Evolutionary conservation across 2,888 invertebrate genomes (phyloP), one percentile per base, ranked within the genome.

Genomic region (Eupithecia vulgata): DNA sequence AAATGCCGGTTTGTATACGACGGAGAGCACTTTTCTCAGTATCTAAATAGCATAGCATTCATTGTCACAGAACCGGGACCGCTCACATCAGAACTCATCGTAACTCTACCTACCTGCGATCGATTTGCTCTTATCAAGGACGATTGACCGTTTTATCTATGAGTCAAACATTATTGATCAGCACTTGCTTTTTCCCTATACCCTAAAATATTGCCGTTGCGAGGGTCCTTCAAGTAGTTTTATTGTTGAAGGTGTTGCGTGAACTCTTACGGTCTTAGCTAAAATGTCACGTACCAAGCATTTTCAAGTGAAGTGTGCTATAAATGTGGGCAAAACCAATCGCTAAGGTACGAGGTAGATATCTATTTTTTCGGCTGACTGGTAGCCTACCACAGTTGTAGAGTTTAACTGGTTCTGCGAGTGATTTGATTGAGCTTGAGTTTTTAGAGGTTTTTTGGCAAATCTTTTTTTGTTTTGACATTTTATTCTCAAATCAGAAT

Each of bases 1-100:
- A 88, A 90, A 88, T 86, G 88, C 88, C 87, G 89, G 87, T 85
- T 84, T 78, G 82, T 86, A 84, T 83, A 84, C 82, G 82, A 84
- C 77, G 82, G 80, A 79, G 83, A 81, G 81, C 81, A 83, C 80
- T 88, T 82, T 85, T 87, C 88, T 85, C 78, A 80, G 57, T 85
- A 72, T 75, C 81, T 82, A 81, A 78, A 81, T 81, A 81, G 79
- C 77, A 75, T 74, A 72, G 72, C 77, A 72, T 87, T 88, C 85
- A 87, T 84, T 82, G 75, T 68, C 45, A 30, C 40, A 69, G 35
- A 35, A 61, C 57, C 37, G 37, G 52, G 10, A 57, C 21, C 67
- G 59, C 15, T 61, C 17, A 67, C 17, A 35, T 12, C 62, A 25
- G 65, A 42, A 78, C 76, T 78, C 76, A 59, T 42, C 40, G 34